phyloP scores from a whole-genome alignment of 2,113 vertebrate genomes.

The Osmerus eperlanus region DNA sequence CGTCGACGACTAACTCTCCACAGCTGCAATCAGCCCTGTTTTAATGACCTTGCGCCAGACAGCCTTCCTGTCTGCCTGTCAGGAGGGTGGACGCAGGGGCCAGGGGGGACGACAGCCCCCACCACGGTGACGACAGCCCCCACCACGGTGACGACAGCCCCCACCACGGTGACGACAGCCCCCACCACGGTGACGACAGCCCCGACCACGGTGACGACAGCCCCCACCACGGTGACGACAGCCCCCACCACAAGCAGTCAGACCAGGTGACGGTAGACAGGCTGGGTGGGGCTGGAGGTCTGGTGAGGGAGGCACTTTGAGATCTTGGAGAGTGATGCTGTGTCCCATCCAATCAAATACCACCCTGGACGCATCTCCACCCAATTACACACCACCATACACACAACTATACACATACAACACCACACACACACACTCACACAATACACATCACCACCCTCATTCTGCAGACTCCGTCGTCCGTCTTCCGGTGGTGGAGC shows the following conservation, averaged over 20 bases:
- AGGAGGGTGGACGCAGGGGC: slow-evolving; percentile 26
- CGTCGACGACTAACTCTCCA: slow-evolving; percentile 55
- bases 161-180: slow-evolving; percentile 18
- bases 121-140: slow-evolving; percentile 23
- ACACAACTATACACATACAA: too few species aligned
- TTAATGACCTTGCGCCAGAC: background rate
- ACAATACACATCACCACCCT: too few species aligned
- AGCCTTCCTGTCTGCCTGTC: slow-evolving; percentile 20
- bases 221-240: slow-evolving; percentile 30
- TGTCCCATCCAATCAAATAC: background rate
- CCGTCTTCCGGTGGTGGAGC: too few species aligned
- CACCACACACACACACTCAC: too few species aligned
- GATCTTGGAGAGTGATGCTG: background rate
- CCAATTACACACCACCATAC: background rate
- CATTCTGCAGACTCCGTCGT: too few species aligned
- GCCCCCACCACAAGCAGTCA: slow-evolving; percentile 30
- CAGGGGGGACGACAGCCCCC: background rate
- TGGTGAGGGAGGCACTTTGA: background rate
- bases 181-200: slow-evolving; percentile 22
- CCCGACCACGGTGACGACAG: slow-evolving; percentile 3
- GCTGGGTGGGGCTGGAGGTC: slow-evolving; percentile 9
- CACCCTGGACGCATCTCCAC: background rate
- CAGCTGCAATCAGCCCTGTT: slow-evolving; percentile 40
- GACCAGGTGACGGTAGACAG: slow-evolving; percentile 28
- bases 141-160: slow-evolving; percentile 12